Conservation (phyloP, 1,140 invertebrate genomes). For the Conus ventricosus region DNA sequence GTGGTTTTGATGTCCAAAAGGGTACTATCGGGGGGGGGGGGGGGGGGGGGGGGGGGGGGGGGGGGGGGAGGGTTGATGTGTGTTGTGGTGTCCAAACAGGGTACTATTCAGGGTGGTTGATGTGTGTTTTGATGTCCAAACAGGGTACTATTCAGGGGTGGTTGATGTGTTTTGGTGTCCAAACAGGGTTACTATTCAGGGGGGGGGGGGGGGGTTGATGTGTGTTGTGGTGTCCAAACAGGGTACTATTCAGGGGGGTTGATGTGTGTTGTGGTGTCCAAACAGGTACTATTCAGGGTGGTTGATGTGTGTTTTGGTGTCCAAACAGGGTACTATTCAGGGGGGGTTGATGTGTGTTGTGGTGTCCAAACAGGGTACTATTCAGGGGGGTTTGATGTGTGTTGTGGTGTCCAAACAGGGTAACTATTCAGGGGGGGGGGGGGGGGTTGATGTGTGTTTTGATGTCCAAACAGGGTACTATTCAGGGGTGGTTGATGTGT, state of each 20-base stretch:
- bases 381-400: no score
- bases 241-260: no score
- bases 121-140: not conserved
- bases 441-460: not conserved
- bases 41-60: no score
- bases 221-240: constrained; percentile 13
- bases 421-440: no score
- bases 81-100: constrained; percentile 35
- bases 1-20: no score
- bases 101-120: not conserved
- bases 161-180: not conserved
- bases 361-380: constrained; percentile 39
- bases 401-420: constrained; percentile 36
- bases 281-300: constrained; percentile 46
- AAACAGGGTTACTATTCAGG: constrained; percentile 49
- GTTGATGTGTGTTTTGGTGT: not conserved
- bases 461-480: constrained; percentile 39
- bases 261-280: not conserved
- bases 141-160: constrained; percentile 48
- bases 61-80: no score
- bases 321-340: constrained; percentile 46
- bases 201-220: no score
- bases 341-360: not conserved
- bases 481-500: no score
- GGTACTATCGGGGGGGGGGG: no score